Base-by-base conservation (phyloP, 2,888 invertebrate genomes). In the Pyralis farinalis region DNA sequence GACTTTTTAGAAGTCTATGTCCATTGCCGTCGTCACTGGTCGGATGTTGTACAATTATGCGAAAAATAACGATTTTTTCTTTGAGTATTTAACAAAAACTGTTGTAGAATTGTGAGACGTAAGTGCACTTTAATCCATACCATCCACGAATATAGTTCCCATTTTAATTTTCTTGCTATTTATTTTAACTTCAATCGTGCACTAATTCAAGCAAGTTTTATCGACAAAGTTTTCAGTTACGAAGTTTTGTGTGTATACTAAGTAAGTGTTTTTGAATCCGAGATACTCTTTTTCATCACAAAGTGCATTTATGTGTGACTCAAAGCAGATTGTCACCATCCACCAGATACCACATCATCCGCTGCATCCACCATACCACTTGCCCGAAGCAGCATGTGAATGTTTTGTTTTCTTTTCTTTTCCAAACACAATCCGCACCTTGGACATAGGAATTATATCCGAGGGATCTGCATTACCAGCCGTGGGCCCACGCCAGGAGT, bases 401-500 rank as follows among this genome's bases (percentile, higher is more conserved):
- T 90, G 90, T 90, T 89, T 90, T 86, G 72, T 87, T 88, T 87
- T 85, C 60, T 86, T 88, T 87, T 89, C 84, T 83, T 83, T 85
- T 84, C 82, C 81, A 87, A 86, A 86, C 85, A 85, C 83, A 84
- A 80, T 73, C 81, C 81, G 84, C 89, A 87, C 86, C 79, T 84
- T 83, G 85, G 89, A 85, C 80, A 78, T 83, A 80, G 87, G 86
- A 86, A 85, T 82, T 86, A 82, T 87, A 86, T 87, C 83, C 86
- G 85, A 82, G 84, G 83, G 85, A 87, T 80, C 83, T 62, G 49
- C 73, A 93, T 90, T 93, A 92, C 87, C 93, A 93, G 85, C 92
- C 91, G 56, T 93, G 93, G 93, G 92, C 92, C 78, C 91, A 91
- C 73, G 90, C 91, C 64, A 87, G 92, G 76, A 87, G 86, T 80